Evolutionary conservation across 2,113 vertebrate genomes (phyloP), one percentile per base, ranked within the genome.

Genomic region (Megaptera novaeangliae): DNA sequence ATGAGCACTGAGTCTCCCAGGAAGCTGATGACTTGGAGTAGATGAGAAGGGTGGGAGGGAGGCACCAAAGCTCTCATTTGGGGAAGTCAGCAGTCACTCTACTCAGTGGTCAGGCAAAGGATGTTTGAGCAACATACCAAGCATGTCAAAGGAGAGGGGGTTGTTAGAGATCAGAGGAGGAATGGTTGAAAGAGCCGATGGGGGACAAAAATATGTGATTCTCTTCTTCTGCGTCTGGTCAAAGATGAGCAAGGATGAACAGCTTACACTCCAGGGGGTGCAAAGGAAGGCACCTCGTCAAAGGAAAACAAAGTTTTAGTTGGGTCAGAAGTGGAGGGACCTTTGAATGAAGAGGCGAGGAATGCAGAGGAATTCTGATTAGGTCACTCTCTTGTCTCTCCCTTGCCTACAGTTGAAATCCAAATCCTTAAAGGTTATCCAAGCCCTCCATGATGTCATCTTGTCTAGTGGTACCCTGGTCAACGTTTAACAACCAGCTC

Each of bases 331-430:
- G 36, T 34, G 2, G n/a, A 44, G 11, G 1, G 7, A n/a, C 34
- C 57, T 92, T 85, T 69, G 69, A 96, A 74, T 15, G n/a, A 94
- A 78, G 68, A 68, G n/a, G n/a, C 25, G 44, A 36, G 41, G 44
- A 74, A 21, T 1, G 11, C 7, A 14, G 41, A 88, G 13, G 15
- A 39, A n/a, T 61, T 55, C 68, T 29, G 6, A 44, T 18, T 72
- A 69, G 6, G 17, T 34, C 20, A 36, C 25, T 88, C 23, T 80
- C 57, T 69, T 39, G 0, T 21, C 63, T 64, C 55, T 27, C 39
- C 34, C 36, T 68, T 68, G 44, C 34, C 82, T 59, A 6, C 3
- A 34, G 17, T 46, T 57, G 63, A 82, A 55, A 63, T 80, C 11
- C 36, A 71, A 23, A 57, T 74, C 72, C 41, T 86, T 80, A 39